phyloP scores from a whole-genome alignment of 2,113 vertebrate genomes.

The Tyto alba region DNA sequence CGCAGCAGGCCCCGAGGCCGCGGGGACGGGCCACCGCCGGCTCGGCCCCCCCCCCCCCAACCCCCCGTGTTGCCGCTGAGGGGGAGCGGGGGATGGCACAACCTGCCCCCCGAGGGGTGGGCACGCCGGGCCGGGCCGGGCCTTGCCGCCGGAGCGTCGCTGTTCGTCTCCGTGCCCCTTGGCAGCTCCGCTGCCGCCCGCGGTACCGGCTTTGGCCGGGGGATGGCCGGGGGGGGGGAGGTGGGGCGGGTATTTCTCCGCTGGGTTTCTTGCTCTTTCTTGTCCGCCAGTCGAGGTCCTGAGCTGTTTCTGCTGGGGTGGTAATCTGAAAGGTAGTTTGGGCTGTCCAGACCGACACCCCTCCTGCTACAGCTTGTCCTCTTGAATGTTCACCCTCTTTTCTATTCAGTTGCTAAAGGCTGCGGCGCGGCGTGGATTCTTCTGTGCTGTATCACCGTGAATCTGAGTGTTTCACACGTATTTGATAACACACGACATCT shows the following conservation, averaged over 20 bases:
- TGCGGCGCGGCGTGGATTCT: fast-evolving
- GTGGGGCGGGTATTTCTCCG: fast-evolving
- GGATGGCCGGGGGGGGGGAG: neutral
- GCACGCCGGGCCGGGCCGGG: no score
- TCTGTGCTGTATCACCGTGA: fast-evolving
- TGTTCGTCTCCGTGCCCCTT: neutral
- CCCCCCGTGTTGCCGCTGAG: no score
- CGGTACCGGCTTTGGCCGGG: neutral
- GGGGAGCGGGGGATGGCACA: neutral
- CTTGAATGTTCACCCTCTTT: neutral
- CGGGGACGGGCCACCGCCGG: no score
- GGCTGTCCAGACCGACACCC: neutral
- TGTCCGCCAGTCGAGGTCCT: neutral
- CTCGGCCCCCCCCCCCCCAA: no score
- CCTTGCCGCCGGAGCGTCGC: no score
- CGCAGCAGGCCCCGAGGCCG: no score
- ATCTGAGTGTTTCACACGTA: neutral
- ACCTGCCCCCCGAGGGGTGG: no score
- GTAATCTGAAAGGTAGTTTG: neutral
- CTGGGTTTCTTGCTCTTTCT: neutral
- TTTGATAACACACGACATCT: no score
- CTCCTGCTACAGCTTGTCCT: neutral
- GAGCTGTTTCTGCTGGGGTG: neutral
- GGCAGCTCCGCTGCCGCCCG: neutral
- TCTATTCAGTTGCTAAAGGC: neutral